These are phyloP conservation scores for Chiloscyllium punctatum DNA, from an alignment of 2,797 vertebrate species.

Conservation along the genomic window DNA sequence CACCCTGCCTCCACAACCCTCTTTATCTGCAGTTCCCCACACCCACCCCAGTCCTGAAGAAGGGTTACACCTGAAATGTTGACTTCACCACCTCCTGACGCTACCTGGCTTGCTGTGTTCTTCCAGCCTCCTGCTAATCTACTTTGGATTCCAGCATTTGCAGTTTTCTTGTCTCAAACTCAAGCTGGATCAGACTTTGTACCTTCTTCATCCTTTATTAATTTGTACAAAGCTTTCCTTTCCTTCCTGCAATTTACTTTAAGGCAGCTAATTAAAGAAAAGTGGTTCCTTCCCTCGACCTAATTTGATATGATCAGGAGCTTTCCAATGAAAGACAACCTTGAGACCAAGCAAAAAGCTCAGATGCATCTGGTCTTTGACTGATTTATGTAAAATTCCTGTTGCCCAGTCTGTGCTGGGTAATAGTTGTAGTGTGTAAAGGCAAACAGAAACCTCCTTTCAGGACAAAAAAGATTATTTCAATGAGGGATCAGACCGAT, in stretches of 20 bases:
- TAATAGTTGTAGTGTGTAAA: neutral
- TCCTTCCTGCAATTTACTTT: neutral
- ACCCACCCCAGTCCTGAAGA: too few species aligned
- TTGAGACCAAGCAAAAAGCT: neutral
- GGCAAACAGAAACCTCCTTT: neutral
- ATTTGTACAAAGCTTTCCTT: neutral
- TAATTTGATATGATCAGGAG: neutral
- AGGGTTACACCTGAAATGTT: too few species aligned
- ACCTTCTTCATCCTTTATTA: neutral
- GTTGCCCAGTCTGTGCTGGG: neutral
- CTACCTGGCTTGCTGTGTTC: too few species aligned
- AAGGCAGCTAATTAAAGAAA: neutral
- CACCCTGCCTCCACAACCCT: too few species aligned
- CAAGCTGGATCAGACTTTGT: neutral
- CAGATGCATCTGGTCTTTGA: neutral
- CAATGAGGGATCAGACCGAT: neutral
- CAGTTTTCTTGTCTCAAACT: too few species aligned
- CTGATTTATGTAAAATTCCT: neutral
- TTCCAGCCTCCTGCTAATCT: too few species aligned
- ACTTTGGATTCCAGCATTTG: too few species aligned
- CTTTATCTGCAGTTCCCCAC: too few species aligned
- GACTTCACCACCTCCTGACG: too few species aligned
- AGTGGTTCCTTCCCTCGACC: neutral
- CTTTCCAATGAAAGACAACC: neutral
- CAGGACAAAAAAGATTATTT: neutral